These are phyloP conservation scores for Spisula solida DNA, from an alignment of 2,888 invertebrate genomes.

Conservation along the genomic window DNA sequence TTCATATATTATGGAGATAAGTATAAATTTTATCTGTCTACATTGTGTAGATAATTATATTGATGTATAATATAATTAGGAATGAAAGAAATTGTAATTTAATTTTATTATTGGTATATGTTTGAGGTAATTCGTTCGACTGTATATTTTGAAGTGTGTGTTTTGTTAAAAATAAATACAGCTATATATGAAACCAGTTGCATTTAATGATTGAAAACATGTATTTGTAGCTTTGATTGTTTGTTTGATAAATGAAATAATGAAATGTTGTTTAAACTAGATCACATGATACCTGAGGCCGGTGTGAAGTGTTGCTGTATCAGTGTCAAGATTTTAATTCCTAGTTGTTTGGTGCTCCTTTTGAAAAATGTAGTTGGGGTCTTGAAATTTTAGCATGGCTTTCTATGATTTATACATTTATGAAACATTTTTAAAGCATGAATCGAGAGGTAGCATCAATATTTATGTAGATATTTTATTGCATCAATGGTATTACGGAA, in stretches of 20 bases:
- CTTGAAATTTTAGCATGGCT: not conserved
- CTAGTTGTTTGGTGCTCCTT: slow-evolving; percentile 9
- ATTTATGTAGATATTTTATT: not conserved
- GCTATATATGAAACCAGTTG: not conserved
- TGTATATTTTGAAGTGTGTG: not conserved
- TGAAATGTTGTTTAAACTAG: not conserved
- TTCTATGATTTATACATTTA: slow-evolving; percentile 19
- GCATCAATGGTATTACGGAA: slow-evolving; percentile 61
- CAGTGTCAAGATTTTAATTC: not conserved
- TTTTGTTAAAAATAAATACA: not conserved
- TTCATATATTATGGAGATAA: not conserved
- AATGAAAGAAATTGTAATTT: slow-evolving; percentile 5
- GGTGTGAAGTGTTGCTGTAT: not conserved
- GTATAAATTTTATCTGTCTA: not conserved
- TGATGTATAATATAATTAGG: not conserved
- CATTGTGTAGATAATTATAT: not conserved
- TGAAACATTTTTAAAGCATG: not conserved
- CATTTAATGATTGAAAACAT: not conserved
- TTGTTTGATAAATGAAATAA: not conserved
- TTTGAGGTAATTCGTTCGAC: not conserved
- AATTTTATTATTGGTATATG: not conserved
- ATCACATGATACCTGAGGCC: not conserved
- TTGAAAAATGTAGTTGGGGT: not conserved
- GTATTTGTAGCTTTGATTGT: not conserved
- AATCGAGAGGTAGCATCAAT: slow-evolving; percentile 10